phyloP scores from a whole-genome alignment of 2,888 invertebrate species.

The Miltochrista miniata region DNA sequence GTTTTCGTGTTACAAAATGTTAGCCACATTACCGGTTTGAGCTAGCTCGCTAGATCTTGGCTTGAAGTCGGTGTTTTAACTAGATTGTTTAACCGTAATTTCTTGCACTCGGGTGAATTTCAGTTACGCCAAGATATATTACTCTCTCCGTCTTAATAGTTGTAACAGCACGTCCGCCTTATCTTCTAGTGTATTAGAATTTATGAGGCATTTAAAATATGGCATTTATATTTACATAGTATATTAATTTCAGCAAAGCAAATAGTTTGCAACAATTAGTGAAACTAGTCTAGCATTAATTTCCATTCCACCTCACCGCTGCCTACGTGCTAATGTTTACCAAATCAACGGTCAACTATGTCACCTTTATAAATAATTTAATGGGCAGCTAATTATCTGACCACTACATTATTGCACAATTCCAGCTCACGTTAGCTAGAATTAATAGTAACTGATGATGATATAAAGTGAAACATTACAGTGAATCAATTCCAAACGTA shows the following conservation, averaged over 20 bases:
- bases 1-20: slow-evolving; percentile 45
- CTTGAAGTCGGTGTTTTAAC: slow-evolving; percentile 51
- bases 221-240: too few relatives aligned
- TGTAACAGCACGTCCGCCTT: background rate
- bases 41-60: slow-evolving; percentile 27
- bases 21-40: slow-evolving; percentile 27
- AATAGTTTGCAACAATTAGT: background rate
- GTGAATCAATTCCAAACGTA: slow-evolving; percentile 25
- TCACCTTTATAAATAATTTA: slow-evolving; percentile 36
- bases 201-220: too few relatives aligned
- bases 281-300: slow-evolving; percentile 23
- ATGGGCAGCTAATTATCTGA: slow-evolving; percentile 33
- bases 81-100: slow-evolving; percentile 48
- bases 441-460: slow-evolving; percentile 29
- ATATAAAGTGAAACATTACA: slow-evolving; percentile 38
- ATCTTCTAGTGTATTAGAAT: too few relatives aligned
- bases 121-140: slow-evolving; percentile 56
- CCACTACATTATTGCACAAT: slow-evolving; percentile 40
- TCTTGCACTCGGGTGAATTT: slow-evolving; percentile 45
- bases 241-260: too few relatives aligned
- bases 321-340: slow-evolving; percentile 22
- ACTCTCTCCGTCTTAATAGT: slow-evolving; percentile 29
- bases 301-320: slow-evolving; percentile 19
- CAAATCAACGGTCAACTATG: slow-evolving; percentile 28
- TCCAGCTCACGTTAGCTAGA: slow-evolving; percentile 21